phyloP scores from a whole-genome alignment of 2,797 vertebrate genomes.

The Pseudotriccus pelzelni region DNA sequence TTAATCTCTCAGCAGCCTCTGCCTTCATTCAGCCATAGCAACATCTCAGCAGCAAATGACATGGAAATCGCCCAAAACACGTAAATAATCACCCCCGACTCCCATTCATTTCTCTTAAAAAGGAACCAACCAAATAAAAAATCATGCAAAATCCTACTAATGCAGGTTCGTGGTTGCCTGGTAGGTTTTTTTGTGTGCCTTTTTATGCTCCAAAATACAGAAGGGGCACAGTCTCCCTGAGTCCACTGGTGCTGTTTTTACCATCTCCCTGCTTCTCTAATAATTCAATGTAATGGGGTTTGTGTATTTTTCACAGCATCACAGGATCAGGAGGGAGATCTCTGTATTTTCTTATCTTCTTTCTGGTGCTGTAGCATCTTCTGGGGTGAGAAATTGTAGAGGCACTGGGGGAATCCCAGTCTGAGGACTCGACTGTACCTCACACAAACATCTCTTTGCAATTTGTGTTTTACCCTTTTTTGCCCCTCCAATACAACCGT shows the following conservation, averaged over 20 bases:
- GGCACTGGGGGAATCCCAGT: not conserved
- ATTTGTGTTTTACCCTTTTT: not conserved
- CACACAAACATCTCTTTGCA: not conserved
- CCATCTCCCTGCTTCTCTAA: not conserved
- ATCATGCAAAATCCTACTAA: not conserved
- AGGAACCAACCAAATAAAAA: not conserved
- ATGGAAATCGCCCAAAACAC: not conserved
- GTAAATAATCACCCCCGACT: not conserved
- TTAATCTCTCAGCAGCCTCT: not conserved
- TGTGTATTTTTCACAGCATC: not conserved
- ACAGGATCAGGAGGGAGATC: not conserved
- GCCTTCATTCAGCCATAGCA: not conserved
- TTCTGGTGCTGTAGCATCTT: not conserved
- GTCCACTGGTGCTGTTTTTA: not conserved
- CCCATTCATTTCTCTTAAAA: not conserved
- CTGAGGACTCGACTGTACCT: rapidly evolving
- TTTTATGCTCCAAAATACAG: not conserved
- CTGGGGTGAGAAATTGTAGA: not conserved
- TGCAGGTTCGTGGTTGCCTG: not conserved
- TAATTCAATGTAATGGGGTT: not conserved
- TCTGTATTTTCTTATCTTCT: not conserved
- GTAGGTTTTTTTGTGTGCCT: not conserved
- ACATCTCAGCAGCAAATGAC: not conserved
- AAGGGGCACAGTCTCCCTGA: not conserved
- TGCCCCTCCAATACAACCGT: not conserved